These are phyloP conservation scores for Entomyzon cyanotis DNA, from an alignment of 2,113 vertebrate species.

Conservation along the genomic window DNA sequence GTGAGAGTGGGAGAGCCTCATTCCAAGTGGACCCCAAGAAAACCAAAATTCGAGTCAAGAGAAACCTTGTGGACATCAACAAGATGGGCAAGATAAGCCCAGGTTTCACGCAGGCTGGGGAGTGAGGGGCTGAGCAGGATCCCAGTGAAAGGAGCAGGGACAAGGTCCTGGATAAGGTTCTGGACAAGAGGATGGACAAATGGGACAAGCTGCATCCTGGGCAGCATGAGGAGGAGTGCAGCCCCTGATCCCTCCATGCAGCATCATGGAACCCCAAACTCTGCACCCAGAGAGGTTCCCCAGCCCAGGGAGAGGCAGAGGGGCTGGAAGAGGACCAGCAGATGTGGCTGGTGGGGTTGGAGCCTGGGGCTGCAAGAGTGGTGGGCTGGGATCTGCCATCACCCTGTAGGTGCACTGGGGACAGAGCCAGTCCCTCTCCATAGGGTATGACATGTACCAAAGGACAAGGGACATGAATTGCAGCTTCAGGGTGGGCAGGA, in stretches of 20 bases:
- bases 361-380: background rate
- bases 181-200: background rate
- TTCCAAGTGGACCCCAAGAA: background rate
- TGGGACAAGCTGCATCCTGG: background rate
- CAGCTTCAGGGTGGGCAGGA: background rate
- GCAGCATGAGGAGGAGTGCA: background rate
- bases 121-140: background rate
- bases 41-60: background rate
- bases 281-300: background rate
- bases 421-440: fast-evolving
- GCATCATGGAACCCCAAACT: background rate
- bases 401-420: background rate
- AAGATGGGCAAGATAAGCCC: background rate
- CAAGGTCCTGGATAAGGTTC: background rate
- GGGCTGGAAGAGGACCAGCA: background rate
- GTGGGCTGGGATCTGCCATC: background rate
- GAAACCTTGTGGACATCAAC: background rate
- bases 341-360: background rate
- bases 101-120: background rate
- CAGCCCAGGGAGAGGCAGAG: background rate
- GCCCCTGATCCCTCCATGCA: no score
- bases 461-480: background rate
- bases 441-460: fast-evolving
- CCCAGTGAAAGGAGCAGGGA: background rate
- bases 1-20: background rate